These are phyloP conservation scores for Petaurus breviceps DNA, from an alignment of 2,113 vertebrate genomes.

Conservation along the genomic window DNA sequence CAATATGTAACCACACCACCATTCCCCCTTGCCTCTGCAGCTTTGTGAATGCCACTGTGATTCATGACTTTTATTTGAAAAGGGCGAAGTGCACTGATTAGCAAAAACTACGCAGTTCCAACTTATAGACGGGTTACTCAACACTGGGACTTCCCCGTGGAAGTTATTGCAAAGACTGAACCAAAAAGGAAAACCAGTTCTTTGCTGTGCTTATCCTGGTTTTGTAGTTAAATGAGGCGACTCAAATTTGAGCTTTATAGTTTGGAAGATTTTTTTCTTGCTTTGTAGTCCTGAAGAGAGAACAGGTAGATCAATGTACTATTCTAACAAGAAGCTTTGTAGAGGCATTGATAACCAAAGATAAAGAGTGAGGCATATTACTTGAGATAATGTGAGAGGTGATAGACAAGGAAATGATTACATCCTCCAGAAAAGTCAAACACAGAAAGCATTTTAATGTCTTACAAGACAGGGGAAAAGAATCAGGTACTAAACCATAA, in stretches of 20 bases:
- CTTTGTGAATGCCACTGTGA: constrained; percentile 42
- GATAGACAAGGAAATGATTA: constrained; percentile 1
- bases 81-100: constrained; percentile 51
- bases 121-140: constrained; percentile 27
- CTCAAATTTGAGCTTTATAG: constrained; percentile 15
- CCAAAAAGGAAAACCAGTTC: constrained; percentile 3
- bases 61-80: constrained; percentile 49
- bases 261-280: constrained; percentile 9
- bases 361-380: background rate
- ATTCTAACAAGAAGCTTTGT: constrained; percentile 43
- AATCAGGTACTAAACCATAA: background rate
- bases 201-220: constrained; percentile 7
- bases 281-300: constrained; percentile 44
- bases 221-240: constrained; percentile 32
- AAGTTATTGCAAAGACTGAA: constrained; percentile 32
- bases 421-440: constrained; percentile 4
- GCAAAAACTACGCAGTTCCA: constrained; percentile 1
- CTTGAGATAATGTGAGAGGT: background rate
- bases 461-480: constrained; percentile 13
- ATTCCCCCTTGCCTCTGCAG: constrained; percentile 50
- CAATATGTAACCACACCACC: background rate
- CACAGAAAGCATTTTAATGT: background rate
- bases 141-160: background rate
- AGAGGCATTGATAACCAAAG: constrained; percentile 4
- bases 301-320: constrained; percentile 17